Base-by-base conservation (phyloP, 1,140 invertebrate species). In the Gonatopus flavifemur region DNA sequence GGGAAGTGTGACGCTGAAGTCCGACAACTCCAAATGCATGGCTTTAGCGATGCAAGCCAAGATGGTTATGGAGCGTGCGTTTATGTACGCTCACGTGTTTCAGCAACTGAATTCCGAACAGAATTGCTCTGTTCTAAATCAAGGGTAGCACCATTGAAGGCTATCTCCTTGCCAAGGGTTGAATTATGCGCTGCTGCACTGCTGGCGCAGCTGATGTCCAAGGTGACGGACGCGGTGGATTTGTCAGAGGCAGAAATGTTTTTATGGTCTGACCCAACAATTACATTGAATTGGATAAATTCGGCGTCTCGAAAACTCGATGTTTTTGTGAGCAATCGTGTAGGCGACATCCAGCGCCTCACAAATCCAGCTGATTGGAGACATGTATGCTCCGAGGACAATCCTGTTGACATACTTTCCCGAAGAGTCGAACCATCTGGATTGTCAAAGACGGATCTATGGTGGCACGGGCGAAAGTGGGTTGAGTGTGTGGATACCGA, bases 211-310 rank as follows among this genome's bases (percentile, higher is more conserved):
- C 25, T 47, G 8, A 38, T n/a, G n/a, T 20, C 10, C 2, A 28
- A 36, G 15, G 13, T 2, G 3, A 1, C 2, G 8, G 4, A 35
- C 1, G 16, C 10, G 1, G 20, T 20, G 13, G 5, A 3, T n/a
- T 6, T 31, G 1, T 1, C 2, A 18, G 1, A 15, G 20, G 15
- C 2, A 4, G 13, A 36, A 24, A 5, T 4, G 3, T n/a, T 15
- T 3, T 32, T 55, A 0, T 69, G 64, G 63, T 50, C 56, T 2
- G 67, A 74, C 49, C 69, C 67, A 2, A 55, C 62, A 24, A 58
- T 69, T 1, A 55, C 59, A 0, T 49, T 74, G 4, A 58, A 61
- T 3, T 74, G 70, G 70, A 33, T 76, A 9, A 52, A 63, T 25
- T 61, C 45, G 10, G 48, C 52, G 0, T 36, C 56, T n/a, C 52